Evolutionary conservation across 2,797 vertebrate species (phyloP), one percentile per base, ranked within the genome.

Genomic region (Sylvia borin): DNA sequence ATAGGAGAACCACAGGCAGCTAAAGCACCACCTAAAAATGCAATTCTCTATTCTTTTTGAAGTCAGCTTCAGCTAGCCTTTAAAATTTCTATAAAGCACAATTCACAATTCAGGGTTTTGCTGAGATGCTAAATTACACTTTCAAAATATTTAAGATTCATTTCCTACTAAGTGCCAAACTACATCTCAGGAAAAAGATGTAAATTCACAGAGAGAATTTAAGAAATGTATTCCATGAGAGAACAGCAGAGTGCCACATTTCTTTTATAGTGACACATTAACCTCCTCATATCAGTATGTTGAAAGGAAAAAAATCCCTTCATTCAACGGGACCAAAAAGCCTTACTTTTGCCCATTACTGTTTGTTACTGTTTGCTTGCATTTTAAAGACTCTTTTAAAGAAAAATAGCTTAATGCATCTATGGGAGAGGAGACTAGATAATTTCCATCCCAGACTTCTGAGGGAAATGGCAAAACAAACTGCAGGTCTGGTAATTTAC

Each of bases 111-210:
- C 80, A 53, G 64, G 36, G 50, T 62, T 85, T 94, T 92, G 65
- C 89, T 84, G 88, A 78, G 91, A 91, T 78, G 79, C 79, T 92
- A 92, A 92, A 93, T 94, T 95, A 83, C 95, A 95, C 90, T 97
- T 97, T 92, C 91, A 96, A 96, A 97, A 96, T 96, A 96, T 96
- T 96, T 95, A 96, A 95, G 91, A 95, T 96, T 95, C 81, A 85
- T 97, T 96, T 96, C 88, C 32, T 61, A 25, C 79, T 94, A 96
- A 95, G 82, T 93, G 85, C 88, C 88, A 90, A 95, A 90, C 90
- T 95, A 64, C 85, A 83, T 95, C 95, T 96, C 71, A 88, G 79
- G 89, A 61, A 91, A 95, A 92, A 85, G 88, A 95, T 85, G 80
- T 83, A 96, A 95, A 95, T 96, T 96, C 79, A 54, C 77, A 92